Evolutionary conservation across 2,797 vertebrate genomes (phyloP).

Genomic region (Valencia hispanica): DNA sequence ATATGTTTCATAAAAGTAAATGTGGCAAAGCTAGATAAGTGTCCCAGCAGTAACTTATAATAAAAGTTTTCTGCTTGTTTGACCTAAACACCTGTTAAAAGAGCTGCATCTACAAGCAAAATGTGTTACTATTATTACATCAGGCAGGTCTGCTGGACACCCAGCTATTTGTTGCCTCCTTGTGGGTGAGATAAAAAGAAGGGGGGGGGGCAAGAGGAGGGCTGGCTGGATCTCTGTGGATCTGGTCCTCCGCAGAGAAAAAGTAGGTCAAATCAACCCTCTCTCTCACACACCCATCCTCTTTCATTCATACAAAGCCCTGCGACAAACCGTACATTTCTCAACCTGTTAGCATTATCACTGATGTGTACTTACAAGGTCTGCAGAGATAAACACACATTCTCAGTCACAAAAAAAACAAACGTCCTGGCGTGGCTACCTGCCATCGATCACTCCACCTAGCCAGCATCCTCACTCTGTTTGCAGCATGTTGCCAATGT

Average conservation of each 20-base stretch:
- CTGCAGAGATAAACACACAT: constrained; percentile 24
- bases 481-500: constrained; percentile 49
- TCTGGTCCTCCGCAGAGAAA: constrained; percentile 46
- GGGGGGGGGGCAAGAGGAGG: background rate
- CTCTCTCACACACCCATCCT: constrained; percentile 21
- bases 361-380: constrained; percentile 25
- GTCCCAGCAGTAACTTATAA: background rate
- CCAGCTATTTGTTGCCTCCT: background rate
- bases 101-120: constrained; percentile 9
- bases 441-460: constrained; percentile 39
- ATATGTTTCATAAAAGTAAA: background rate
- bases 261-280: constrained; percentile 71
- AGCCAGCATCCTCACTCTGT: constrained; percentile 38
- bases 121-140: background rate
- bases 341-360: constrained; percentile 44
- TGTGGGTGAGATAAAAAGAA: constrained; percentile 2
- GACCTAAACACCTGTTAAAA: background rate
- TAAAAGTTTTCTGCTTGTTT: background rate
- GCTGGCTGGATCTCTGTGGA: constrained; percentile 22
- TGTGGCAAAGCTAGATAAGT: background rate
- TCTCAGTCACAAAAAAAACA: constrained; percentile 4
- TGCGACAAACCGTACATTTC: constrained; percentile 33
- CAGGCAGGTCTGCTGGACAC: background rate
- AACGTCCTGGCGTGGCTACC: constrained; percentile 23
- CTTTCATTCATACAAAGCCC: constrained; percentile 49